These are phyloP conservation scores for Sinocyclocheilus grahami DNA, from an alignment of 2,113 vertebrate genomes.

Conservation along the genomic window DNA sequence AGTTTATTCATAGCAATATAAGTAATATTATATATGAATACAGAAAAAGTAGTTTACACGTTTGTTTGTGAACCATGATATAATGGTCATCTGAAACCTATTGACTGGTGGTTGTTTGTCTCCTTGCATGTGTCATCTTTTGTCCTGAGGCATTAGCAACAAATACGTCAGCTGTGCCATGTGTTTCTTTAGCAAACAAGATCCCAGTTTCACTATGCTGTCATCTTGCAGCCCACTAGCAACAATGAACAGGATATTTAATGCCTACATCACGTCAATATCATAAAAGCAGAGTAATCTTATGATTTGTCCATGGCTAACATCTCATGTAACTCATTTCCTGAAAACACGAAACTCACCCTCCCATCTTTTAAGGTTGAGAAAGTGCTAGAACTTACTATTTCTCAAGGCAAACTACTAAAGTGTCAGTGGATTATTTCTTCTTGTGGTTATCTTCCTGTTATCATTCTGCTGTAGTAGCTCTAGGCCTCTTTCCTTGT, in stretches of 20 bases:
- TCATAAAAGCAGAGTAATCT: conserved; percentile 23
- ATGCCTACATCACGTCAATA: background rate
- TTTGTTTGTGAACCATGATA: background rate
- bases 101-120: background rate
- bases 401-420: conserved; percentile 5
- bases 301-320: background rate
- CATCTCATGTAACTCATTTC: background rate
- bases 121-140: background rate
- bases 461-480: background rate
- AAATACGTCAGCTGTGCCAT: background rate
- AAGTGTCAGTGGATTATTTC: conserved; percentile 7
- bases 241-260: conserved; percentile 11
- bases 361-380: background rate
- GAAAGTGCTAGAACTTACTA: background rate
- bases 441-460: background rate
- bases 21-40: background rate
- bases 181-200: conserved; percentile 10
- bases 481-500: conserved; percentile 3
- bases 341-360: background rate
- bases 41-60: background rate
- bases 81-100: background rate
- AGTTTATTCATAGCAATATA: no score
- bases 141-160: background rate
- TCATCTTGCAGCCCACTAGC: conserved; percentile 4
- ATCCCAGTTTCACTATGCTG: background rate